phyloP scores from a whole-genome alignment of 2,888 invertebrate species.

The Cremastinae sp. region DNA sequence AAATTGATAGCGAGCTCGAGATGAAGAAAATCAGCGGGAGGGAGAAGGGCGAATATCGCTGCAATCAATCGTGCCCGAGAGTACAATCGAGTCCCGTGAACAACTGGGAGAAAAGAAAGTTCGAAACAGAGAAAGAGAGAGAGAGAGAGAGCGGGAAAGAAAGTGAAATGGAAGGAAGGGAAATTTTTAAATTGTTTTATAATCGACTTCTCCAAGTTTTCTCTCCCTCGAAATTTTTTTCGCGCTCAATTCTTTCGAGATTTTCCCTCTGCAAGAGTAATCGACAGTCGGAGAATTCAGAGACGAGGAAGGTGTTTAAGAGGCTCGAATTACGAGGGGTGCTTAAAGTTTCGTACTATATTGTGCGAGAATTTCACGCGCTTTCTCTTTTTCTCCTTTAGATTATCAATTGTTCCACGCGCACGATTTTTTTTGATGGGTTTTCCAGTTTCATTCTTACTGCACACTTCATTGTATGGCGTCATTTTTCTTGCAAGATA shows the following conservation, averaged over 20 bases:
- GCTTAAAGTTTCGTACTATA: neutral
- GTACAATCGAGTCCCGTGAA: slow-evolving; percentile 44
- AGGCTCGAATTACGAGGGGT: neutral
- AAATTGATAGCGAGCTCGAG: neutral
- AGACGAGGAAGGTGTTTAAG: neutral
- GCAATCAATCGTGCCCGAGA: slow-evolving; percentile 52
- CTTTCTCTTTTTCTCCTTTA: neutral
- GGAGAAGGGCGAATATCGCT: slow-evolving; percentile 26
- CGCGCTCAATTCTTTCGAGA: neutral
- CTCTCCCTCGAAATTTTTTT: neutral
- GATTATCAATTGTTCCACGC: no score
- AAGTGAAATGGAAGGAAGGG: slow-evolving; percentile 36
- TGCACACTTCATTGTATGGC: no score
- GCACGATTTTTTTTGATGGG: neutral
- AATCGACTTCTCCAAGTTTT: slow-evolving; percentile 53
- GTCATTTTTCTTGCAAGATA: no score
- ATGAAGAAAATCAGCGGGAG: slow-evolving; percentile 1
- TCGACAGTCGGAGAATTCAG: neutral
- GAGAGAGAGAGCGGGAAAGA: slow-evolving; percentile 13
- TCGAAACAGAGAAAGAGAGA: slow-evolving; percentile 18
- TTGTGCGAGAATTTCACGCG: neutral
- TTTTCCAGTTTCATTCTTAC: neutral
- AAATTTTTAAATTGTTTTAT: slow-evolving; percentile 59
- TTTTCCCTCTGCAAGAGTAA: neutral
- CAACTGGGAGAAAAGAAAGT: slow-evolving; percentile 26